phyloP scores from a whole-genome alignment of 1,140 invertebrate species.

The Amphibalanus amphitrite region DNA sequence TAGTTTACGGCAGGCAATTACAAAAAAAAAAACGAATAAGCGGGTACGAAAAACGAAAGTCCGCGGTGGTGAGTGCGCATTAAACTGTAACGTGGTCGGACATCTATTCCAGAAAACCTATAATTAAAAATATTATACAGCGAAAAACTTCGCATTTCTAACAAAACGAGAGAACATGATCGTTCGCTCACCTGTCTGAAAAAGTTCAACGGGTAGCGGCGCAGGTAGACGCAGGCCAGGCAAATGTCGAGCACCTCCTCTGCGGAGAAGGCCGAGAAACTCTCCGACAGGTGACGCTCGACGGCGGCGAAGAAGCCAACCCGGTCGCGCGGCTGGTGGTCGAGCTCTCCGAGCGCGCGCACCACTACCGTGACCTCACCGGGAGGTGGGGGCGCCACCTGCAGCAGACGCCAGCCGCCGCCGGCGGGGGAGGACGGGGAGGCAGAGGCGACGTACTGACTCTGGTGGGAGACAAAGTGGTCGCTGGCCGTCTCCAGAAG shows the following conservation, averaged over 20 bases:
- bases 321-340: not conserved
- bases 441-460: not conserved
- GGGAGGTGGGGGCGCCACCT: too few species aligned
- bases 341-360: not conserved
- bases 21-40: too few species aligned
- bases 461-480: not conserved
- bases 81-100: too few species aligned
- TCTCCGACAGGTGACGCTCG: not conserved
- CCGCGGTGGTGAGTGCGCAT: too few species aligned
- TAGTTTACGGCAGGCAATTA: too few species aligned
- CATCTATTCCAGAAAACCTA: too few species aligned
- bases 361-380: not conserved
- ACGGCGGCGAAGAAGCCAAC: not conserved
- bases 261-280: not conserved
- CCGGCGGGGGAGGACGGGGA: too few species aligned
- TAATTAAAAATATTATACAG: too few species aligned
- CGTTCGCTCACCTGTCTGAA: conserved; percentile 20
- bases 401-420: not conserved
- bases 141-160: too few species aligned
- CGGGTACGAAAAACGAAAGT: too few species aligned
- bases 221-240: conserved; percentile 43
- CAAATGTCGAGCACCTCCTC: conserved; percentile 35
- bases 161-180: too few species aligned
- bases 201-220: conserved; percentile 44
- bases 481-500: not conserved